Percentiles rank a stretch among this genome's conserved stretches.
These are phyloP conservation scores for Pseudoatta argentina DNA, from an alignment of 1,140 invertebrate genomes.

Conservation along the genomic window DNA sequence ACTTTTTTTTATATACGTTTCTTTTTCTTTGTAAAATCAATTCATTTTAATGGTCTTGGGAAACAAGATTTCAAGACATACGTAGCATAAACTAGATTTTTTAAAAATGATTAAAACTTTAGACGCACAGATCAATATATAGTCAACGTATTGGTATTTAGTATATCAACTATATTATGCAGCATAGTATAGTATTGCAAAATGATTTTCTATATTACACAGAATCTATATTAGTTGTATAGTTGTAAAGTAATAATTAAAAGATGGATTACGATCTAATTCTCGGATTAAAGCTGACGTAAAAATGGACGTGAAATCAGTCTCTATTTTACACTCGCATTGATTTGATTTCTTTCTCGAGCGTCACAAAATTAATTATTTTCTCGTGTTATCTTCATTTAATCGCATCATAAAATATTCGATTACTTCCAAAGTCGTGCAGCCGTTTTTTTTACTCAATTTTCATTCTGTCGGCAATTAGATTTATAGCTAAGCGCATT, in stretches of 20 bases:
- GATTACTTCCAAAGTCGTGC: slow-evolving; percentile 30
- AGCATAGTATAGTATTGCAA: slow-evolving; percentile 56
- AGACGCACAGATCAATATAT: background rate
- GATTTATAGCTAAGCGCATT: slow-evolving; percentile 11
- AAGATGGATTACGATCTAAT: slow-evolving; percentile 48
- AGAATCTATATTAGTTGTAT: slow-evolving; percentile 49
- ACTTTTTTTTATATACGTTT: background rate
- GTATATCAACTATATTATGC: slow-evolving; percentile 44
- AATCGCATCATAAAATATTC: slow-evolving; percentile 1
- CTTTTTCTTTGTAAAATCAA: slow-evolving; percentile 14
- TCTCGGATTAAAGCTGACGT: slow-evolving; percentile 54
- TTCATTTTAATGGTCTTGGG: background rate
- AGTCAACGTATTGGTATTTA: slow-evolving; percentile 1
- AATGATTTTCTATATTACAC: slow-evolving; percentile 57
- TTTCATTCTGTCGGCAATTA: slow-evolving; percentile 18
- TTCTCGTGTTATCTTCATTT: slow-evolving; percentile 21
- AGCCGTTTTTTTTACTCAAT: background rate
- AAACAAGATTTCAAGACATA: slow-evolving; percentile 1
- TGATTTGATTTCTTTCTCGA: slow-evolving; percentile 51
- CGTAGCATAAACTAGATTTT: slow-evolving; percentile 28
- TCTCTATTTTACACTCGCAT: slow-evolving; percentile 63
- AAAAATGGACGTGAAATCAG: slow-evolving; percentile 68
- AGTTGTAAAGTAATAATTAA: slow-evolving; percentile 55
- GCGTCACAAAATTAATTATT: slow-evolving; percentile 33
- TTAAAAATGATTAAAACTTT: slow-evolving; percentile 27